These are phyloP conservation scores for Bombyx huttoni DNA, from an alignment of 2,888 invertebrate species.

Conservation along the genomic window DNA sequence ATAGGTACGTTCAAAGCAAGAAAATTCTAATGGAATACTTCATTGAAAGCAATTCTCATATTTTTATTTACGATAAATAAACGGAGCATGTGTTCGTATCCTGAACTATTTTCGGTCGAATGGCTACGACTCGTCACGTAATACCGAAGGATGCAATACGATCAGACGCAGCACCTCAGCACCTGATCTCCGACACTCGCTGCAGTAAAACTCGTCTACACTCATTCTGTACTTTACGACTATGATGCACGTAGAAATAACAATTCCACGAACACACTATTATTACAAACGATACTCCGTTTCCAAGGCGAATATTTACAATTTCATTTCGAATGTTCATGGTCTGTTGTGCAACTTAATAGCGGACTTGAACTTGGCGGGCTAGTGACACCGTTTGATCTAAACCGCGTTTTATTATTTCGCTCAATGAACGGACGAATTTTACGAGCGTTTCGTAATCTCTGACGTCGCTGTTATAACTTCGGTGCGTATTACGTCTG, in stretches of 20 bases:
- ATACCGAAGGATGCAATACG: constrained; percentile 22
- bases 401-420: constrained; percentile 67
- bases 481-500: constrained; percentile 37
- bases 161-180: constrained; percentile 33
- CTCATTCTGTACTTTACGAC: constrained; percentile 66
- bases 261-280: constrained; percentile 35
- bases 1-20: no score
- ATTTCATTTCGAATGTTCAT: constrained; percentile 64
- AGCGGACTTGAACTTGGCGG: constrained; percentile 65
- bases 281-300: constrained; percentile 36
- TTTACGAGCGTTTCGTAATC: constrained; percentile 64
- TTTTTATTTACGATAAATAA: neutral
- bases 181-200: constrained; percentile 40
- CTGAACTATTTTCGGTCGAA: neutral
- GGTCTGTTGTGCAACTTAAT: constrained; percentile 65
- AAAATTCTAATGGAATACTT: neutral
- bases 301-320: constrained; percentile 47
- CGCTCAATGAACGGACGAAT: constrained; percentile 61
- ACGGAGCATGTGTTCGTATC: neutral
- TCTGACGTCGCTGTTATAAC: constrained; percentile 50
- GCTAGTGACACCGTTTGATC: constrained; percentile 68
- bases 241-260: constrained; percentile 58
- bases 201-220: constrained; percentile 60
- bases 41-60: neutral
- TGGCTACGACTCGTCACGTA: neutral